These are phyloP conservation scores for Gobio occitaniae DNA, from an alignment of 2,797 vertebrate genomes.

Conservation along the genomic window DNA sequence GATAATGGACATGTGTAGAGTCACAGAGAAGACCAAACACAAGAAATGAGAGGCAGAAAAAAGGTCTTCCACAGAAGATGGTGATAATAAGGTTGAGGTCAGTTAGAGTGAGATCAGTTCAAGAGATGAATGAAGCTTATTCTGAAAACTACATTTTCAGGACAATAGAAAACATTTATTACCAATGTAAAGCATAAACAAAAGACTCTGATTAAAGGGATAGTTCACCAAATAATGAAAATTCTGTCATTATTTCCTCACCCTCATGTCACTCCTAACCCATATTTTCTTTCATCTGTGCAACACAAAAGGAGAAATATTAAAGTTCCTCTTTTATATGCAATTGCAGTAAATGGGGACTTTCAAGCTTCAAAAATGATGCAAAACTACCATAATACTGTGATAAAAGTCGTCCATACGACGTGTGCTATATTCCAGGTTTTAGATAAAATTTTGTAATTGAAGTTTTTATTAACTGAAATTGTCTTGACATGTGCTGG, in stretches of 20 bases:
- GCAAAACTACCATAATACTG: background rate
- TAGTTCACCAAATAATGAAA: background rate
- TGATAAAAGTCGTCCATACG: too few relatives aligned
- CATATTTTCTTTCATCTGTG: background rate
- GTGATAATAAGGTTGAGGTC: background rate
- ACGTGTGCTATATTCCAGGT: background rate
- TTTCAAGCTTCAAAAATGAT: background rate
- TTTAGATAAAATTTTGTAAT: background rate
- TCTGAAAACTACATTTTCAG: background rate
- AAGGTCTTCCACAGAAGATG: background rate
- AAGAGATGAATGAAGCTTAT: background rate
- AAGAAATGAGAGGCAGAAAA: slow-evolving; percentile 5
- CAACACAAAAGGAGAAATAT: background rate
- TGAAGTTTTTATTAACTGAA: background rate
- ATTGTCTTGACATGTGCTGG: background rate
- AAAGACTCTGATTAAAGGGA: background rate
- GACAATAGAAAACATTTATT: background rate
- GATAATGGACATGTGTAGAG: background rate
- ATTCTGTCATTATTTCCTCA: background rate
- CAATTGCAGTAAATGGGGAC: background rate
- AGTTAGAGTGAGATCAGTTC: background rate
- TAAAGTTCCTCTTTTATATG: background rate
- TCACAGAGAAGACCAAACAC: slow-evolving; percentile 3
- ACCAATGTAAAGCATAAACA: background rate
- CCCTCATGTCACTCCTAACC: background rate